Conservation (phyloP, 1,140 invertebrate genomes). For the Panulirus ornatus region DNA sequence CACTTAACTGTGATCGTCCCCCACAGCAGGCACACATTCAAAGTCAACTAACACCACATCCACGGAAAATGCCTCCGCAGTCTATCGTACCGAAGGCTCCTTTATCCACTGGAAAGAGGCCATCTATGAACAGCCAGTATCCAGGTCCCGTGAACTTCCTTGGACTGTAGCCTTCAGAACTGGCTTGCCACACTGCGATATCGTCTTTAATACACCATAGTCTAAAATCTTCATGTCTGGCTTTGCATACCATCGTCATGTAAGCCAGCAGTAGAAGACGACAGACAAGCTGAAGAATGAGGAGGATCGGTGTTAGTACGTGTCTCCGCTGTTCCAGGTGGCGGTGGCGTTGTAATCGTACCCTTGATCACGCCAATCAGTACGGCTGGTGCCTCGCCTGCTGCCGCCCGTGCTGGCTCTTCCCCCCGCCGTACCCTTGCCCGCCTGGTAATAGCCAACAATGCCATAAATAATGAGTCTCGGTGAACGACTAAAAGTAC, state of each 20-base stretch:
- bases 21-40: constrained; percentile 59
- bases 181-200: constrained; percentile 29
- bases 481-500: constrained; percentile 70
- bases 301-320: constrained; percentile 59
- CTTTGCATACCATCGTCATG: constrained; percentile 28
- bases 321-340: constrained; percentile 56
- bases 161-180: constrained; percentile 28
- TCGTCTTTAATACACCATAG: constrained; percentile 16
- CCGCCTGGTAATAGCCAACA: constrained; percentile 72
- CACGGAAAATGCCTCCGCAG: constrained; percentile 30
- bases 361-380: constrained; percentile 63
- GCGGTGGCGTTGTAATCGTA: constrained; percentile 48
- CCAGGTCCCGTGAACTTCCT: neutral
- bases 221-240: constrained; percentile 46
- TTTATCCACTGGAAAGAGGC: constrained; percentile 7
- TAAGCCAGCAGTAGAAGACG: neutral
- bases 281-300: constrained; percentile 36
- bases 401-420: constrained; percentile 70
- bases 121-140: neutral
- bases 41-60: constrained; percentile 24
- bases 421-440: constrained; percentile 70
- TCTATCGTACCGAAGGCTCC: constrained; percentile 40
- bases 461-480: constrained; percentile 73
- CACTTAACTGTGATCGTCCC: constrained; percentile 48
- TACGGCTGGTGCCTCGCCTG: constrained; percentile 70